Evolutionary conservation across 1,140 invertebrate genomes (phyloP).

Genomic region (Cylas formicarius): DNA sequence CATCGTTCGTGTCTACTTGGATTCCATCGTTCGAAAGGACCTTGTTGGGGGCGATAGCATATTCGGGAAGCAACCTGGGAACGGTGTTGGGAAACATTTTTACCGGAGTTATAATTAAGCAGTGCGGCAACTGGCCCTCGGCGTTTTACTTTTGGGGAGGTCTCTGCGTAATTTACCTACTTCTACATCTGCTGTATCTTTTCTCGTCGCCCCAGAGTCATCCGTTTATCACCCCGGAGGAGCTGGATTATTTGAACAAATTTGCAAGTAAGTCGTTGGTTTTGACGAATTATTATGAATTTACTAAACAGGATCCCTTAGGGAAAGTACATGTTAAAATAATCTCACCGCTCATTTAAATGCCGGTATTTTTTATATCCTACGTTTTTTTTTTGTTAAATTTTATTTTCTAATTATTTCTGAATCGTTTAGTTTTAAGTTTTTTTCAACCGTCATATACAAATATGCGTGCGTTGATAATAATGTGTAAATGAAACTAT

Average conservation of each 20-base stretch:
- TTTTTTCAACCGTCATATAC: too few species aligned
- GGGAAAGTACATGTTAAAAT: too few species aligned
- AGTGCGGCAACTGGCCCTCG: slow-evolving; percentile 12
- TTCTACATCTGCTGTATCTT: slow-evolving; percentile 14
- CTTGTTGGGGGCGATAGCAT: slow-evolving; percentile 17
- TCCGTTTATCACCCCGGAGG: slow-evolving; percentile 19
- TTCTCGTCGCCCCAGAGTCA: slow-evolving; percentile 20
- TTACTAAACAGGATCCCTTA: too few species aligned
- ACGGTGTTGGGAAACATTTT: slow-evolving; percentile 19
- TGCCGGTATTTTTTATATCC: too few species aligned
- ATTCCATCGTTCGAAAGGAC: slow-evolving; percentile 15
- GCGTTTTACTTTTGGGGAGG: slow-evolving; percentile 24
- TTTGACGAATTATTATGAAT: too few species aligned
- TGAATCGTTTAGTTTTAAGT: too few species aligned
- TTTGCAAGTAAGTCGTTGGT: slow-evolving; percentile 9
- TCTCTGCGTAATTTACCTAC: slow-evolving; percentile 4
- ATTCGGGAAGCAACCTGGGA: slow-evolving; percentile 19
- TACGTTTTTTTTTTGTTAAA: too few species aligned
- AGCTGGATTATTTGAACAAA: slow-evolving; percentile 10
- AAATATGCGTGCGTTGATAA: too few species aligned
- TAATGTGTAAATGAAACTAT: too few species aligned
- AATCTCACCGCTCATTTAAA: too few species aligned
- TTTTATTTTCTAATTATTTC: too few species aligned
- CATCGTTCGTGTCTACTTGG: slow-evolving; percentile 21
- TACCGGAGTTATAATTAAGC: slow-evolving; percentile 17